A percentile compares a stretch with the other conserved stretches of the same genome.
These are phyloP conservation scores for Diaperis boleti DNA, from an alignment of 2,888 invertebrate species.

Conservation along the genomic window DNA sequence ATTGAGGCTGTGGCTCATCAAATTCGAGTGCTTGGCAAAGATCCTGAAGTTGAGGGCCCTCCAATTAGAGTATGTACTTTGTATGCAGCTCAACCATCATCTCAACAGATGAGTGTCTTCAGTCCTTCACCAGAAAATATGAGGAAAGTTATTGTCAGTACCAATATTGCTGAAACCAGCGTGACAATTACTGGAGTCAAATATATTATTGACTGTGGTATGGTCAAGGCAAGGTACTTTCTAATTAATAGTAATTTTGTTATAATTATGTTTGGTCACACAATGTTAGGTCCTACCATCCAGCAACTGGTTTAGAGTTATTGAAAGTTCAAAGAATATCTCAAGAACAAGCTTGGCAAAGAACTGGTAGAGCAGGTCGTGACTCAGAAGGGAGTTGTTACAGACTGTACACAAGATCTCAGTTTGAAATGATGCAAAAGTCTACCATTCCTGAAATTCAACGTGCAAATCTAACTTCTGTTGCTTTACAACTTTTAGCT, in stretches of 20 bases:
- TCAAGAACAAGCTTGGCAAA: slow-evolving; percentile 93
- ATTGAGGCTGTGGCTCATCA: slow-evolving; percentile 87
- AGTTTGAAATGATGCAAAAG: slow-evolving; percentile 78
- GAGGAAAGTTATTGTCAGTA: slow-evolving; percentile 93
- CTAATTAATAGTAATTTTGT: neutral
- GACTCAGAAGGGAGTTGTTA: slow-evolving; percentile 89
- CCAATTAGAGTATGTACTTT: slow-evolving; percentile 85
- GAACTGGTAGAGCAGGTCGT: slow-evolving; percentile 92
- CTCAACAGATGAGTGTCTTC: slow-evolving; percentile 91
- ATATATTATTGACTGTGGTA: slow-evolving; percentile 92
- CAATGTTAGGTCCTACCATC: slow-evolving; percentile 82
- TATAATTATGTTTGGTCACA: too few species aligned
- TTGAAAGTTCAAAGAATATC: slow-evolving; percentile 86
- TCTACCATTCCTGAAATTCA: slow-evolving; percentile 91
- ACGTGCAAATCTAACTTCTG: slow-evolving; percentile 75
- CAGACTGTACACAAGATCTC: slow-evolving; percentile 83
- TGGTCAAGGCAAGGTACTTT: slow-evolving; percentile 85
- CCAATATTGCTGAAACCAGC: slow-evolving; percentile 98
- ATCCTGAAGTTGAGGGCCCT: slow-evolving; percentile 73
- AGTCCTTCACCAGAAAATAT: slow-evolving; percentile 77
- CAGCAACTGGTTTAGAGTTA: slow-evolving; percentile 85
- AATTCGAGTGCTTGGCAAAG: slow-evolving; percentile 79
- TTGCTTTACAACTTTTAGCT: slow-evolving; percentile 86
- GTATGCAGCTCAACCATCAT: slow-evolving; percentile 90
- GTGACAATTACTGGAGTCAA: slow-evolving; percentile 94